These are phyloP conservation scores for Potamilus streckersoni DNA, from an alignment of 1,140 invertebrate genomes.

Conservation along the genomic window DNA sequence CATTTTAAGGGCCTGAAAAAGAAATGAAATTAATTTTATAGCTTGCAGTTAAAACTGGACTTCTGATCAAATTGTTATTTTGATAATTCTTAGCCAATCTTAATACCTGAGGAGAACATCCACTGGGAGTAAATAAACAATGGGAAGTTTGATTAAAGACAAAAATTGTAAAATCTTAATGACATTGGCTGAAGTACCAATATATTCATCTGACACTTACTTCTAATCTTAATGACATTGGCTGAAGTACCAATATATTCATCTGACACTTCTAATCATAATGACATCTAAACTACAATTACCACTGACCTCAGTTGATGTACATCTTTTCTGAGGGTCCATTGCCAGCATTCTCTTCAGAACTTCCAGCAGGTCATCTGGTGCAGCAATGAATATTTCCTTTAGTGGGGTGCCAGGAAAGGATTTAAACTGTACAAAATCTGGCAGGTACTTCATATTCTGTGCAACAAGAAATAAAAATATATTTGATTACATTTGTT, in stretches of 20 bases:
- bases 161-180: too few relatives aligned
- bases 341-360: conserved; percentile 83
- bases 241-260: too few relatives aligned
- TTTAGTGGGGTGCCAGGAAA: conserved; percentile 86
- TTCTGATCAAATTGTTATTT: not conserved
- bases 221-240: too few relatives aligned
- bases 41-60: not conserved
- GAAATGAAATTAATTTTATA: conserved; percentile 5
- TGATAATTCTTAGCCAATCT: not conserved
- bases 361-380: conserved; percentile 91
- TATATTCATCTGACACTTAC: too few relatives aligned
- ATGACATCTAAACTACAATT: not conserved
- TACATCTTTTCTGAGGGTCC: conserved; percentile 87
- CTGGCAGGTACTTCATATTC: conserved; percentile 85
- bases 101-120: not conserved
- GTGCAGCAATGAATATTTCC: conserved; percentile 95
- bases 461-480: conserved; percentile 47
- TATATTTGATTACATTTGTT: too few relatives aligned
- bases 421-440: conserved; percentile 93
- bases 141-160: too few relatives aligned
- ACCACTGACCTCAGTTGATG: conserved; percentile 79
- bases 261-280: too few relatives aligned
- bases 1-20: conserved; percentile 68
- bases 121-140: too few relatives aligned
- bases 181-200: too few relatives aligned